A percentile compares a stretch with the other conserved stretches of the same genome.
Evolutionary conservation across 2,888 invertebrate genomes (phyloP).

Genomic region (Boloria euphrosyne): DNA sequence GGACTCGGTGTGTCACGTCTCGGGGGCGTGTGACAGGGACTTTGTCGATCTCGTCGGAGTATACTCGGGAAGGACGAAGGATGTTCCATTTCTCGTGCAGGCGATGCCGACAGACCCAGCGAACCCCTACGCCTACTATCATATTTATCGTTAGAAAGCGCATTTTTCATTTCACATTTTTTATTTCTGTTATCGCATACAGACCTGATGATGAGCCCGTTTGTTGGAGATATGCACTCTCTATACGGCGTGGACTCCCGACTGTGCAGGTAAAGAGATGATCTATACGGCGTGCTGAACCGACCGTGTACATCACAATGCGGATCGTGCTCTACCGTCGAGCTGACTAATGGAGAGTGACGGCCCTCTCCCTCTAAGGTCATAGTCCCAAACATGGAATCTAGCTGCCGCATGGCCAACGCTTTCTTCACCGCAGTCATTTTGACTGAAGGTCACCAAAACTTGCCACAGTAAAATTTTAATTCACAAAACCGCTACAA

Average conservation of each 20-base stretch:
- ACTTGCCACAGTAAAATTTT: constrained; percentile 46
- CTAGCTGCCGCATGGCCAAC: constrained; percentile 86
- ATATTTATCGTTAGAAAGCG: constrained; percentile 26
- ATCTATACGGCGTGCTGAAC: constrained; percentile 70
- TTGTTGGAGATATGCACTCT: constrained; percentile 76
- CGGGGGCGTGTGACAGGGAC: constrained; percentile 73
- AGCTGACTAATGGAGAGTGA: constrained; percentile 71
- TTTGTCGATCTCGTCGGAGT: constrained; percentile 83
- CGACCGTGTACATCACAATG: constrained; percentile 88
- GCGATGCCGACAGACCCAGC: constrained; percentile 81
- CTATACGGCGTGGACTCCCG: constrained; percentile 76
- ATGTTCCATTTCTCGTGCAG: constrained; percentile 84
- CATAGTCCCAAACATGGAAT: constrained; percentile 87
- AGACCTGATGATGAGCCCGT: constrained; percentile 75
- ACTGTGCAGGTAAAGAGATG: constrained; percentile 74
- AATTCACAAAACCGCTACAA: constrained; percentile 51
- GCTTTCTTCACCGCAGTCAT: constrained; percentile 84
- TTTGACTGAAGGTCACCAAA: constrained; percentile 51
- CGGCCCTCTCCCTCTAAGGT: constrained; percentile 80
- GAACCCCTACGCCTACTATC: constrained; percentile 82
- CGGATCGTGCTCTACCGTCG: constrained; percentile 81
- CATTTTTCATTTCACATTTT: constrained; percentile 17
- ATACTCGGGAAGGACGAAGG: constrained; percentile 88
- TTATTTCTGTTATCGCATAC: constrained; percentile 42
- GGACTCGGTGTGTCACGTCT: constrained; percentile 78